These are phyloP conservation scores for Noctilio leporinus DNA, from an alignment of 2,113 vertebrate genomes.

Conservation along the genomic window DNA sequence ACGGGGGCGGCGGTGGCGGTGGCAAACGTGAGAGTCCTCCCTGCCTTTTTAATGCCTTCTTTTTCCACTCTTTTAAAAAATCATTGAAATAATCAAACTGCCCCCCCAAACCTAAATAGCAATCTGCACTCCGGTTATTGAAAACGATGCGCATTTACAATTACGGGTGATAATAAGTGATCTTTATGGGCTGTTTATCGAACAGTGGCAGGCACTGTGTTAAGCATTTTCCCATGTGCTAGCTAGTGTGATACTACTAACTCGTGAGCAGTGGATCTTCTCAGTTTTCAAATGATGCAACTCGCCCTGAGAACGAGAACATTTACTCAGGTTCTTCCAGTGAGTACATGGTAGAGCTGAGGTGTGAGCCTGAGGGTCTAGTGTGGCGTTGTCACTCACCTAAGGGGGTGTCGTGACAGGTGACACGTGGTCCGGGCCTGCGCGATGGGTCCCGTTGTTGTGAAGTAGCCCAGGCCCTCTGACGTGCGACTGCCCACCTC, in stretches of 20 bases:
- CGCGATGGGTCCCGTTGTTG: fast-evolving
- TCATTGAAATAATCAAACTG: not conserved
- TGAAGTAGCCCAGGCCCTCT: not conserved
- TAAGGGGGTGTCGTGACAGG: not conserved
- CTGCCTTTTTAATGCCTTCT: not conserved
- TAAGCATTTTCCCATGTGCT: not conserved
- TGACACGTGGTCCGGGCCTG: not conserved
- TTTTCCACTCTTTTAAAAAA: not conserved
- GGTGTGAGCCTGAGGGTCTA: not conserved
- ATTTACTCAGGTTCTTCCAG: not conserved
- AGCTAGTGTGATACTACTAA: not conserved
- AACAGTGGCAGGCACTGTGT: not conserved
- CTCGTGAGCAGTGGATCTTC: not conserved
- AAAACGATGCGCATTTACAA: not conserved
- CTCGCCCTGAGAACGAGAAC: not conserved
- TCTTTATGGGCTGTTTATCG: not conserved
- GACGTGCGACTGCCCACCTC: not conserved
- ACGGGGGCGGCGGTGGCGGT: not conserved
- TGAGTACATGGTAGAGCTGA: not conserved
- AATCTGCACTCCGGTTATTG: not conserved
- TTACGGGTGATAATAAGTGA: not conserved
- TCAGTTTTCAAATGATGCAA: not conserved
- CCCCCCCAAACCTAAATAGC: not conserved
- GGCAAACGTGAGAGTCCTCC: not conserved
- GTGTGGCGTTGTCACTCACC: not conserved